phyloP scores from a whole-genome alignment of 2,113 vertebrate species.

The Ceuthmochares aereus region DNA sequence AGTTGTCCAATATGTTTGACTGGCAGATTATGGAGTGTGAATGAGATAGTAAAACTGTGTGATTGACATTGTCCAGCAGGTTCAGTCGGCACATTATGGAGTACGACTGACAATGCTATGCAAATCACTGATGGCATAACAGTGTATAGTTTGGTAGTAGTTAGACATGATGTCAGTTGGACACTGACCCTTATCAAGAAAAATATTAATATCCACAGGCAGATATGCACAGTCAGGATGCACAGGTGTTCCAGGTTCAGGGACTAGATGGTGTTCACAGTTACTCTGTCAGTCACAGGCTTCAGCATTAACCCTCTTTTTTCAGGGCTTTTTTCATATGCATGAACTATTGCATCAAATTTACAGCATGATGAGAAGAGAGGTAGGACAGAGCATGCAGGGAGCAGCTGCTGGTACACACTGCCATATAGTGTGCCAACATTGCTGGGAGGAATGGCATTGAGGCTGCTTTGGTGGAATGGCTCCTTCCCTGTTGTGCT shows the following conservation, averaged over 20 bases:
- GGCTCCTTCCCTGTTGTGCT: neutral
- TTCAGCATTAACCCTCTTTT: neutral
- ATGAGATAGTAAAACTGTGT: neutral
- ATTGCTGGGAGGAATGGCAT: neutral
- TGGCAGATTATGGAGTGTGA: neutral
- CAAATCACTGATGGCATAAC: neutral
- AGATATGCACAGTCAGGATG: neutral
- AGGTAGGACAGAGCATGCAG: neutral
- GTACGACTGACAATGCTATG: neutral
- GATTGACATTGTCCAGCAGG: neutral
- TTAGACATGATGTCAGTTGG: neutral
- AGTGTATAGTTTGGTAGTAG: accelerated
- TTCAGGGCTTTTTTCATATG: neutral
- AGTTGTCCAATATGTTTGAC: neutral
- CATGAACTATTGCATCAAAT: neutral
- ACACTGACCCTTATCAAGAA: neutral
- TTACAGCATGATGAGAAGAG: accelerated
- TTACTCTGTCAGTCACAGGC: neutral
- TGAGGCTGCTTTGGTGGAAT: neutral
- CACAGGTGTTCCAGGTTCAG: neutral
- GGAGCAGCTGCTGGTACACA: neutral
- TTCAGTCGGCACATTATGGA: neutral
- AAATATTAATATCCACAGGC: neutral
- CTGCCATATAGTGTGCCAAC: neutral
- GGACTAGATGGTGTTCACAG: neutral